Evolutionary conservation across 2,113 vertebrate species (phyloP).

Genomic region (Indri indri): DNA sequence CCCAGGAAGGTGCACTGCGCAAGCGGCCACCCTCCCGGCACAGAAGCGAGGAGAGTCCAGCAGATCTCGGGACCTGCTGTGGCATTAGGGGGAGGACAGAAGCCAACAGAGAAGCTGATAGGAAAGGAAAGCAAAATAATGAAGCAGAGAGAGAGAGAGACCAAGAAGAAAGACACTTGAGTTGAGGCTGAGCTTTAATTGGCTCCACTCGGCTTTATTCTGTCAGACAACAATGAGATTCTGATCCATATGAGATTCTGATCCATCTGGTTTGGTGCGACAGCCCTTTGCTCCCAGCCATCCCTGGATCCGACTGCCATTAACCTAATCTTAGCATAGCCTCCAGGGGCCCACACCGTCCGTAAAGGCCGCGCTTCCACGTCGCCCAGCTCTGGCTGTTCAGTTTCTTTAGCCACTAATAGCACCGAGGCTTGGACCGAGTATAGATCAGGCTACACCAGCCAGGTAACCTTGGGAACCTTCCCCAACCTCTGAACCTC

Average conservation of each 20-base stretch:
- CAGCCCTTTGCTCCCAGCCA: not conserved
- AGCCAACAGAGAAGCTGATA: not conserved
- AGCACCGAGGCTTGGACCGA: not conserved
- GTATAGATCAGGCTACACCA: not conserved
- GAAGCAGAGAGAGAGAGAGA: not conserved
- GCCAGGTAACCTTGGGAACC: not conserved
- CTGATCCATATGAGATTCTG: not conserved
- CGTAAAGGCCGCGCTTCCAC: not conserved
- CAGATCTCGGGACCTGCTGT: not conserved
- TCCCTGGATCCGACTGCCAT: not conserved
- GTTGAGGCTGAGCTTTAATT: not conserved
- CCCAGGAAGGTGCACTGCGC: not conserved
- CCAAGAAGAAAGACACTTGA: not conserved
- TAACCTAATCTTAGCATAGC: not conserved
- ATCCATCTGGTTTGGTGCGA: not conserved
- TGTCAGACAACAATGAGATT: not conserved
- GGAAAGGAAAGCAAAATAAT: not conserved
- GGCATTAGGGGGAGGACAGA: not conserved
- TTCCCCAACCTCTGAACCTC: not conserved
- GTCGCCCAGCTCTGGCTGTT: not conserved
- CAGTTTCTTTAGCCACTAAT: not conserved
- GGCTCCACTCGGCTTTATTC: not conserved
- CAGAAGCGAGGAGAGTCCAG: not conserved
- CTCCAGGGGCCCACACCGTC: fast-evolving
- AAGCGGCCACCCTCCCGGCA: not conserved